Base-by-base conservation (phyloP, 1,140 invertebrate genomes). In the Anoplolepis gracilipes region DNA sequence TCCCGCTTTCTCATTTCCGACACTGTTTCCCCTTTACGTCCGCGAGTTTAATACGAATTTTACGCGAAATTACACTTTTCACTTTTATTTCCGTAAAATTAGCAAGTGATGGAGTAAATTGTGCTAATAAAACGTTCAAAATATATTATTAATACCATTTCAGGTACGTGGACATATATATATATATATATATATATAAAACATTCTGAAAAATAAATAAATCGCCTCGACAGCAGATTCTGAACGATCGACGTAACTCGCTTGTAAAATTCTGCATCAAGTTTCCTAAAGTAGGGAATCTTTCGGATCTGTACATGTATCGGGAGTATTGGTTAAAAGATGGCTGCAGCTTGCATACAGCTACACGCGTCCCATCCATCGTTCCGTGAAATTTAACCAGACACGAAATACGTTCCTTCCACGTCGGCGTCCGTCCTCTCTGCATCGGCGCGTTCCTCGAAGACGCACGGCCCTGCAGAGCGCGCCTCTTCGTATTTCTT, bases 371-470 rank as follows among this genome's bases (percentile, higher is more conserved):
- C 64, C 53, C 79, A 73, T 88, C 53, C 82, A 88, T 87, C 82
- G 46, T 85, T 72, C 81, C 72, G 62, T 65, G 64, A 87, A 87
- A 84, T 87, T 84, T 88, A 84, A 87, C 77, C 42, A 85, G 85
- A 76, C 81, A 49, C 62, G 81, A 77, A 73, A 75, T 86, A 84
- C 70, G 81, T 85, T 87, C 81, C 78, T 36, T 67, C 59, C n/a
- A 57, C 82, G 69, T 88, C 70, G 70, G 61, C 61, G 82, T 88
- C 67, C 59, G 82, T 88, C 64, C 49, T 53, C 55, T 39, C 64
- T 11, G 75, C 81, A 81, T 62, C 87, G 61, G 55, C 57, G 76
- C 25, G 36, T 39, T 73, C 30, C 76, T 73, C 70, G 57, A 53
- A 49, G 49, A 77, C 65, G 87, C 72, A 85, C 62, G 13, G 72